Base-by-base conservation (phyloP, 2,888 invertebrate genomes). In the Tiliacea aurago region DNA sequence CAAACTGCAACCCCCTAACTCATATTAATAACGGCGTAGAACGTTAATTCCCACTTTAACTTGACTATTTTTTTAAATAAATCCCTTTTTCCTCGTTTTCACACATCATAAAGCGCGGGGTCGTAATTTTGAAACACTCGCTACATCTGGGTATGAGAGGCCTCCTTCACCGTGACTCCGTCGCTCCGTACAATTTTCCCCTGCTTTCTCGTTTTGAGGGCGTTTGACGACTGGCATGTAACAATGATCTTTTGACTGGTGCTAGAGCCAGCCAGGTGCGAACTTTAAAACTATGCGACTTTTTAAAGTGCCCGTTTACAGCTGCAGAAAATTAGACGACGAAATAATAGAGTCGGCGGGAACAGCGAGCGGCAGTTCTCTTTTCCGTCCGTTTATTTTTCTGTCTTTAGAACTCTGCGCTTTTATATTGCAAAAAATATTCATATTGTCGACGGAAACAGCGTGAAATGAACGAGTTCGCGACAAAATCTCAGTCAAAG, bases 191-290 rank as follows among this genome's bases (percentile, higher is more conserved):
- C 83, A 82, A 65, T 83, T 82, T 80, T 69, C 49, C 73, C 63
- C 70, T 91, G 91, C 89, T 85, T 84, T 88, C 83, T 77, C 85
- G 84, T 89, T 91, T 88, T 86, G 87, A 91, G 91, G 89, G 89
- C 89, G 90, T 93, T 93, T 91, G 86, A 92, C 92, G 92, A 76
- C 82, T 72, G 76, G 90, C 87, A 81, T 80, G 85, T 86, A 90
- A 95, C 95, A 95, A 94, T 94, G 93, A 92, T 92, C 94, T 94
- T 95, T 95, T 94, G 93, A 94, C 92, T 89, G 89, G 88, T 88
- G 87, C 85, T 81, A 83, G 88, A 88, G 62, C 70, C 86, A 84
- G 87, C 83, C 83, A 89, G 88, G 90, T 89, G 88, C 86, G 81
- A 89, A 87, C 88, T 91, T 89, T 80, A 87, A 86, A 90, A 88